phyloP scores from a whole-genome alignment of 2,888 invertebrate genomes.

The Mimumesa dahlbomi region DNA sequence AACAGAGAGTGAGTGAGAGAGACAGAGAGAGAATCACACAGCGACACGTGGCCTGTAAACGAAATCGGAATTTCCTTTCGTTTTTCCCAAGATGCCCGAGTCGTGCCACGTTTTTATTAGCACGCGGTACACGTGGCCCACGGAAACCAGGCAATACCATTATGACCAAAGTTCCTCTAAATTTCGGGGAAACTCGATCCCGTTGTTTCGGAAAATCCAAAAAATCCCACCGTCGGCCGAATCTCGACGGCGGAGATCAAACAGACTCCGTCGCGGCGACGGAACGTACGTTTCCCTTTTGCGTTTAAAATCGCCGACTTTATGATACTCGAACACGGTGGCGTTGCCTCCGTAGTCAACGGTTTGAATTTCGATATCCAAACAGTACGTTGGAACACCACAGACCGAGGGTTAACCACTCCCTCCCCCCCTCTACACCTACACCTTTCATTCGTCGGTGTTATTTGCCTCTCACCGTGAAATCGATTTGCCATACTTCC shows the following conservation, averaged over 20 bases:
- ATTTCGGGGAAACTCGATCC: slow-evolving; percentile 72
- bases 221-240: slow-evolving; percentile 41
- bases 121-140: slow-evolving; percentile 54
- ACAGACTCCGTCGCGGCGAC: slow-evolving; percentile 10
- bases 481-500: not conserved
- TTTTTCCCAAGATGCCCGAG: not conserved
- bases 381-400: not conserved
- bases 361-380: slow-evolving; percentile 11
- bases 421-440: not conserved
- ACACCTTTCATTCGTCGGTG: not conserved
- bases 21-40: too few species aligned
- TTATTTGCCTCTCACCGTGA: not conserved
- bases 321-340: slow-evolving; percentile 12
- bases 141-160: slow-evolving; percentile 71
- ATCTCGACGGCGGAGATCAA: slow-evolving; percentile 29
- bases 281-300: slow-evolving; percentile 4
- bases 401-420: not conserved
- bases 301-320: slow-evolving; percentile 31
- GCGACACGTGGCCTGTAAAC: too few species aligned
- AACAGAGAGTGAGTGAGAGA: too few species aligned
- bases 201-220: slow-evolving; percentile 54
- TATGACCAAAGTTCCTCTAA: slow-evolving; percentile 60
- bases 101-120: slow-evolving; percentile 66
- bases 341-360: not conserved
- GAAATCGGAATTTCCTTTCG: too few species aligned